A percentile compares a stretch with the other conserved stretches of the same genome.
Evolutionary conservation across 2,113 vertebrate species (phyloP).

Genomic region (Neoarius graeffei): DNA sequence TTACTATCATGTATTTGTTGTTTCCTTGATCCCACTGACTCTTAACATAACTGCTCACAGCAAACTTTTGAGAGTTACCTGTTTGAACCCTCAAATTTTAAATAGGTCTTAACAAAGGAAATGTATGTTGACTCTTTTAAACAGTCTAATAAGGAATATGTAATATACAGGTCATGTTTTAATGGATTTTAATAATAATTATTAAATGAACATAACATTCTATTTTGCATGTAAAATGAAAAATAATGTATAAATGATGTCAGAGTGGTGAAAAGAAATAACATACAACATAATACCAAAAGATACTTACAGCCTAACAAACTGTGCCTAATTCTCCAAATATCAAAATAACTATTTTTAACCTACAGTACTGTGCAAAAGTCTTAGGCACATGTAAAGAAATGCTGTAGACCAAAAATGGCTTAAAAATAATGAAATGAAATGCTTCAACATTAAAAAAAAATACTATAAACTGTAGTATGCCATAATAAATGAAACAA

Average conservation of each 20-base stretch:
- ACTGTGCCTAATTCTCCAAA: not conserved
- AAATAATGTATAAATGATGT: not conserved
- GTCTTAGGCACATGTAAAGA: too few species aligned
- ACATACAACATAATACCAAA: not conserved
- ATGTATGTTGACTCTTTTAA: not conserved
- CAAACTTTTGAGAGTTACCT: not conserved
- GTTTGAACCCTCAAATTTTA: not conserved
- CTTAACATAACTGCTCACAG: not conserved
- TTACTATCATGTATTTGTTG: not conserved
- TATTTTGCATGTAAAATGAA: not conserved
- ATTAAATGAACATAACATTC: not conserved
- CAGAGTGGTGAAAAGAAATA: not conserved
- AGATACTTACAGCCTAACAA: not conserved
- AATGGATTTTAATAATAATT: not conserved
- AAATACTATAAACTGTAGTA: too few species aligned
- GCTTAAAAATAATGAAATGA: too few species aligned
- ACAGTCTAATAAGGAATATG: not conserved
- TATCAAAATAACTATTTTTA: not conserved
- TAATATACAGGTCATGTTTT: not conserved
- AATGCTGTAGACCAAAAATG: too few species aligned
- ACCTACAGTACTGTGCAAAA: too few species aligned
- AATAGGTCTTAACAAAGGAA: not conserved
- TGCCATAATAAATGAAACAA: too few species aligned
- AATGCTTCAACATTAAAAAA: too few species aligned
- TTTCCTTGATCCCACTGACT: not conserved